Evolutionary conservation across 2,888 invertebrate genomes (phyloP), one percentile per base, ranked within the genome.

Genomic region (Sylvicola fuscatus): DNA sequence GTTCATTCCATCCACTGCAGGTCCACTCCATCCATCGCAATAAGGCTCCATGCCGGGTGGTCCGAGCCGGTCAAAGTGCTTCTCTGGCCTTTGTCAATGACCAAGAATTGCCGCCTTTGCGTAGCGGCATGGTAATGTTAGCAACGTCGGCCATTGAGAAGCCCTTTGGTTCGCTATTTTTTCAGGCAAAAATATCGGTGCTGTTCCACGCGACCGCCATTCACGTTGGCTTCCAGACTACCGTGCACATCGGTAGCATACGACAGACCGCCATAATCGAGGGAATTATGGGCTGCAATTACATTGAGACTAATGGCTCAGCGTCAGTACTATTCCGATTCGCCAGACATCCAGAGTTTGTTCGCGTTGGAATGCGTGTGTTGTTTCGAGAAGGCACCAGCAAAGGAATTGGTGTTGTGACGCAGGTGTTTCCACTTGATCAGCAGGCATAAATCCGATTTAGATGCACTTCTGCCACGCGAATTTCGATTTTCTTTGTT

Each of bases 221-320:
- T 40, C 75, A 70, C 42, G 73, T 75, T 3, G 86, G 86, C 17
- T 86, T 83, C 54, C 84, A 86, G 57, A 83, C 89, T 14, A 93
- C 93, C 1, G 81, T 95, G 0, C 92, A 95, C 55, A 84, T 95
- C 35, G 95, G 92, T 0, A 93, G 89, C 47, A 84, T 98, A 6
- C 64, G 93, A 1, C 95, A 95, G 60, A 93, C 93, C 0, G 93
- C 87, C n/a, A 74, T 82, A 7, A 79, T 95, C 33, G 72, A 80
- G 46, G 84, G 73, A 13, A 72, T 74, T 41, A 67, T 70, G 65
- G 66, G 64, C 10, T 51, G 53, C 15, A 56, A 54, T 21, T 52
- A 52, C 38, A 49, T 70, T 1, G 57, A 80, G 27, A 86, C 86
- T 0, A 89, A 92, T 44, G 82, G 87, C 47, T 70, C 71, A 5